Evolutionary conservation across 2,797 vertebrate species (phyloP), one percentile per base, ranked within the genome.

Genomic region (Pelobates cultripes): DNA sequence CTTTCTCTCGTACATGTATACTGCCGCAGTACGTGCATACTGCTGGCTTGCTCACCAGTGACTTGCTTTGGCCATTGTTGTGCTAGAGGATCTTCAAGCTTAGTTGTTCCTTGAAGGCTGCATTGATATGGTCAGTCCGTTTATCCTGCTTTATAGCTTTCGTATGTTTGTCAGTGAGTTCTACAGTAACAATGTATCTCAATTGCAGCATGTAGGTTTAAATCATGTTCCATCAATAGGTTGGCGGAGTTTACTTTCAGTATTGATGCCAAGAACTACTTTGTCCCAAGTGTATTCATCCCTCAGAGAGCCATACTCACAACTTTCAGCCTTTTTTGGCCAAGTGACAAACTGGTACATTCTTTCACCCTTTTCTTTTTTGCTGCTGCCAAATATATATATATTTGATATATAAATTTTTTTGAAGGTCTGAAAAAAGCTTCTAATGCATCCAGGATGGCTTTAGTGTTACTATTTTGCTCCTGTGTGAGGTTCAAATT

Each of bases 271-370:
- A 3, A 70, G 57, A 40, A 77, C 55, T 17, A 71, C 14, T 68
- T 55, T 63, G 45, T 82, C 55, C 3, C 53, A 13, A 70, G 53
- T 77, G 3, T 71, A 55, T 60, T 77, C 44, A 40, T 82, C 73
- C 55, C 60, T 61, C 53, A 77, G 67, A 10, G 41, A 43, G 0
- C 42, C 12, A 61, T 77, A 82, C 43, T 82, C 68, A 47, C 80
- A 86, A 2, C 70, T 70, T 3, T 63, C 44, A 43, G 79, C 70
- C 64, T 73, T 83, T 43, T 84, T 76, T 44, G 60, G 17, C 10
- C 69, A 42, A 10, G 77, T 77, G 4, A 83, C 68, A 77, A 80
- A 77, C 17, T 43, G 75, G 40, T 83, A 64, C 28, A 76, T 70
- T 5, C 75, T 8, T 43, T 79, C 47, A 10, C 43, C 61, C n/a